Conservation (phyloP, 2,113 vertebrate species). For the Thalassarche chlororhynchos region DNA sequence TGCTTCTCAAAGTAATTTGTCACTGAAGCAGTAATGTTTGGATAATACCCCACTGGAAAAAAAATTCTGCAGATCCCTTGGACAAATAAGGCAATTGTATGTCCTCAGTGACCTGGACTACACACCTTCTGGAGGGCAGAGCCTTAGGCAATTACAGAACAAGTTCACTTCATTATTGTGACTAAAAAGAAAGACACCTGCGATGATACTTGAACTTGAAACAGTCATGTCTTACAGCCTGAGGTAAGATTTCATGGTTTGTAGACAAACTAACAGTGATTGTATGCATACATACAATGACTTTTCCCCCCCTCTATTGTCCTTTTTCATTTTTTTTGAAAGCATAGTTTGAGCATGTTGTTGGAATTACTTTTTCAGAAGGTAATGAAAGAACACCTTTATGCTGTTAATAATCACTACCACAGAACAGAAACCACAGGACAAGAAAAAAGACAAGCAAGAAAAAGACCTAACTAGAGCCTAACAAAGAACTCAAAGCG, state of each 20-base stretch:
- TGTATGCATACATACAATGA: not conserved
- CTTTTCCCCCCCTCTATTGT: not conserved
- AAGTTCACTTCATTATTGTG: not conserved
- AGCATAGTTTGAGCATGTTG: not conserved
- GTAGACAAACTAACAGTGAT: not conserved
- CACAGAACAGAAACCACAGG: not conserved
- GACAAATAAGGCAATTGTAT: not conserved
- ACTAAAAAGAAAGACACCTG: not conserved
- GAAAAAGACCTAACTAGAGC: not conserved
- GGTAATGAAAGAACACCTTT: not conserved
- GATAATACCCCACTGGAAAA: not conserved
- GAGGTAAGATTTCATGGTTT: not conserved
- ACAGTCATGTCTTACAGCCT: not conserved
- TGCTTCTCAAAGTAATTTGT: not conserved
- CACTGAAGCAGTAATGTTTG: not conserved
- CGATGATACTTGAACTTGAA: not conserved
- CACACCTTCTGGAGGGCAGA: not conserved
- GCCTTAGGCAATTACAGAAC: not conserved
- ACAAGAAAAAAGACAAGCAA: not conserved
- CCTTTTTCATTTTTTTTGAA: not conserved
- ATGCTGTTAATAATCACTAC: not conserved
- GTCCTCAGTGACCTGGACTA: not conserved
- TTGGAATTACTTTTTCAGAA: not conserved
- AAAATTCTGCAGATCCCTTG: not conserved
- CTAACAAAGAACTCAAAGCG: not conserved